These are phyloP conservation scores for Acanthurus leucopareius DNA, from an alignment of 2,797 vertebrate genomes.

Conservation along the genomic window DNA sequence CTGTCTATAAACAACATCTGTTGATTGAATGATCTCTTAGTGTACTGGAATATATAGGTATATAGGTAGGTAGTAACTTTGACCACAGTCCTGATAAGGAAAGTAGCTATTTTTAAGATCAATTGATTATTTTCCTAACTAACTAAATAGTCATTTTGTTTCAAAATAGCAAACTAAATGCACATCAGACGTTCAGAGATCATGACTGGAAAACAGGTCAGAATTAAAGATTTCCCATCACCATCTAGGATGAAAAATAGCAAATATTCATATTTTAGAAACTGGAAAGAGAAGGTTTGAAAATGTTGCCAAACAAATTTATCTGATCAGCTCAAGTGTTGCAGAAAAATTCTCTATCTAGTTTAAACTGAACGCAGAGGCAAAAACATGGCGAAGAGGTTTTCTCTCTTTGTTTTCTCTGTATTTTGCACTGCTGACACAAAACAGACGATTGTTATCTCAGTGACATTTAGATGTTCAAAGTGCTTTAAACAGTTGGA, in stretches of 20 bases:
- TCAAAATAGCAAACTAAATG: no score
- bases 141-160: no score
- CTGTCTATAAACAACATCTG: no score
- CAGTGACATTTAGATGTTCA: not conserved
- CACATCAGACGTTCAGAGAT: no score
- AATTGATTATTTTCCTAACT: no score
- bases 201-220: no score
- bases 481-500: not conserved
- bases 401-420: not conserved
- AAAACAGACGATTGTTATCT: not conserved
- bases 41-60: no score
- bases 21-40: no score
- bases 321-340: no score
- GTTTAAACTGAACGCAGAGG: no score
- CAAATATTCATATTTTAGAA: not conserved
- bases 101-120: not conserved
- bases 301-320: not conserved
- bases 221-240: not conserved
- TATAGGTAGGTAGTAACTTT: no score
- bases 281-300: not conserved
- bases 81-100: not conserved
- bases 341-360: no score
- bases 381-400: not conserved
- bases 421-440: not conserved
- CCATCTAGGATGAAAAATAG: not conserved